These are phyloP conservation scores for Ceraclea dissimilis DNA, from an alignment of 2,888 invertebrate species.

Conservation along the genomic window DNA sequence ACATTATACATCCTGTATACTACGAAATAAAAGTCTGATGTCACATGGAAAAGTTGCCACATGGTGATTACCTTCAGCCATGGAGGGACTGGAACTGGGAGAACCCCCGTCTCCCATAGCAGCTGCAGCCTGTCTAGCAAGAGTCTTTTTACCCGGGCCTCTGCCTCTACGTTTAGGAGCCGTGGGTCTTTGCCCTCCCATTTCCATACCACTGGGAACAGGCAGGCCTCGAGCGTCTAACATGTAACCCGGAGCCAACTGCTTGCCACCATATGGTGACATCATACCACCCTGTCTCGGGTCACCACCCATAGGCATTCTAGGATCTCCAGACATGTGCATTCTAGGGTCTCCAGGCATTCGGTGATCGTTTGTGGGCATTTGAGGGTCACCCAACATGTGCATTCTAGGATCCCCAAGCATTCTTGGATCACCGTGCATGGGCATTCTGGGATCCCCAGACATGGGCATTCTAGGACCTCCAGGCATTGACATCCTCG, in stretches of 20 bases:
- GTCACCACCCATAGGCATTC: background rate
- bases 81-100: conserved; percentile 9
- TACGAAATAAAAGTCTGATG: too few relatives aligned
- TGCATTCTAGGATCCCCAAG: conserved; percentile 1
- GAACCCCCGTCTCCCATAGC: conserved; percentile 19
- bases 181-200: conserved; percentile 29
- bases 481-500: background rate
- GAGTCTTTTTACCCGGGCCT: conserved; percentile 38
- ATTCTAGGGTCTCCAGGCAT: conserved; percentile 9
- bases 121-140: conserved; percentile 34
- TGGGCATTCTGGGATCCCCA: conserved; percentile 24
- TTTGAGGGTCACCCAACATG: conserved; percentile 2
- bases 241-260: conserved; percentile 16
- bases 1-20: background rate
- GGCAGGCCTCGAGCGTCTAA: conserved; percentile 11
- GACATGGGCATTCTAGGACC: conserved; percentile 7
- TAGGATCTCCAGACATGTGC: background rate
- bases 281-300: background rate
- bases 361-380: background rate
- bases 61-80: conserved; percentile 29
- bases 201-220: conserved; percentile 5
- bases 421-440: conserved; percentile 3
- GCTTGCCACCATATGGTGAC: background rate
- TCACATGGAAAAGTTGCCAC: too few relatives aligned
- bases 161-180: conserved; percentile 37